Evolutionary conservation across 2,113 vertebrate genomes (phyloP).

Genomic region (Psilopsiagon aurifrons): DNA sequence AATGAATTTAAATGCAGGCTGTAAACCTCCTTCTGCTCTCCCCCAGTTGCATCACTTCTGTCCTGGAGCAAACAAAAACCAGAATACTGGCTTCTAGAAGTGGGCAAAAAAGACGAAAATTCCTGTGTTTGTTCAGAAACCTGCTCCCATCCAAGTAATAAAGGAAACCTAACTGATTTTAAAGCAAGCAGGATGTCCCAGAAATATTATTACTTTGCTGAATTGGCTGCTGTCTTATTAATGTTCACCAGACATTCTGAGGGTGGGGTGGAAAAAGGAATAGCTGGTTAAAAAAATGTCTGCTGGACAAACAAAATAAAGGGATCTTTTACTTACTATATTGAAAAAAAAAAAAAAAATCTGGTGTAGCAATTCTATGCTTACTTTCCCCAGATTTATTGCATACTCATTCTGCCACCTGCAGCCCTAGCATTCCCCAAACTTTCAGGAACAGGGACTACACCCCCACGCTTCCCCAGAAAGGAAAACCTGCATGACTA

Average conservation of each 20-base stretch:
- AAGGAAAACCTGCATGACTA: background rate
- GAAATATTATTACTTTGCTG: conserved; percentile 34
- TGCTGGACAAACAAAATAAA: background rate
- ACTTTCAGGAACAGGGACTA: background rate
- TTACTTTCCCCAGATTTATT: background rate
- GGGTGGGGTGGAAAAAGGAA: conserved; percentile 25
- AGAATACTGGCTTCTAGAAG: background rate
- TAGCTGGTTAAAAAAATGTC: background rate
- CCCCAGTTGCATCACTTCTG: background rate
- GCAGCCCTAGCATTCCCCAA: background rate
- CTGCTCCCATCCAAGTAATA: background rate
- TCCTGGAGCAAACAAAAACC: background rate
- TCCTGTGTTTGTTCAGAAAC: conserved; percentile 24
- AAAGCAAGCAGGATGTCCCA: background rate
- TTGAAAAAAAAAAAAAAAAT: background rate
- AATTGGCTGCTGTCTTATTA: conserved; percentile 17
- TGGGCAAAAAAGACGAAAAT: conserved; percentile 18
- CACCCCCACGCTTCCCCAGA: background rate
- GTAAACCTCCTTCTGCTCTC: background rate
- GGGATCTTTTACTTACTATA: background rate
- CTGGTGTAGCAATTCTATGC: background rate
- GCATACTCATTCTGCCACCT: background rate
- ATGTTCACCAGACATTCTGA: background rate
- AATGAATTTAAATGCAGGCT: background rate
- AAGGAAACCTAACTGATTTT: background rate